A percentile compares a stretch with the other conserved stretches of the same genome.
Evolutionary conservation across 2,888 invertebrate genomes (phyloP).

Genomic region (Cryptophagus acutangulus): DNA sequence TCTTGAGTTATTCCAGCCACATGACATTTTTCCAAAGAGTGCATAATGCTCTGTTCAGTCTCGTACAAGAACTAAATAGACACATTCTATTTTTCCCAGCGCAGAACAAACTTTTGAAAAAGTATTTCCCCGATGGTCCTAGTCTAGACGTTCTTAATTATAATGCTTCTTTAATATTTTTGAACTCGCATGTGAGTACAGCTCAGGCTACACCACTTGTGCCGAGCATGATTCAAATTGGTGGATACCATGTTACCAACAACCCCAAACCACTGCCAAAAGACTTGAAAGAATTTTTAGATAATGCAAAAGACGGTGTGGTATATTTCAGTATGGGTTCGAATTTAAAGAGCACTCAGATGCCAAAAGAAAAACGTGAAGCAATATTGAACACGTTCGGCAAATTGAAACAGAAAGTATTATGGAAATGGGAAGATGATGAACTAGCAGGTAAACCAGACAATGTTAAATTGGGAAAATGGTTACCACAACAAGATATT

Average conservation of each 20-base stretch:
- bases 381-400: slow-evolving; percentile 55
- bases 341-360: slow-evolving; percentile 52
- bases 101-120: slow-evolving; percentile 27
- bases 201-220: slow-evolving; percentile 49
- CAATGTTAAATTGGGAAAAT: slow-evolving; percentile 57
- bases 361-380: slow-evolving; percentile 51
- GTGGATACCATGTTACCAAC: slow-evolving; percentile 49
- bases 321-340: slow-evolving; percentile 60
- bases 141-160: slow-evolving; percentile 30
- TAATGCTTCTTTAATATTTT: slow-evolving; percentile 33
- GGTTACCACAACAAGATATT: slow-evolving; percentile 59
- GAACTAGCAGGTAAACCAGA: slow-evolving; percentile 51
- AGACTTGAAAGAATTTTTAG: slow-evolving; percentile 41
- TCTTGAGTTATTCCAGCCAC: slow-evolving; percentile 40
- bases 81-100: slow-evolving; percentile 23
- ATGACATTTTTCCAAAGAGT: slow-evolving; percentile 53
- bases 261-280: slow-evolving; percentile 23
- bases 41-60: slow-evolving; percentile 42
- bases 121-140: slow-evolving; percentile 27
- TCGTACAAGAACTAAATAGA: slow-evolving; percentile 9
- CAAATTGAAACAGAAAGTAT: slow-evolving; percentile 56
- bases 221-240: slow-evolving; percentile 54
- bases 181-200: slow-evolving; percentile 50
- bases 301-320: slow-evolving; percentile 44
- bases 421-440: slow-evolving; percentile 63